These are phyloP conservation scores for Pseudomyrmex dendroicus DNA, from an alignment of 1,140 invertebrate genomes.

Conservation along the genomic window DNA sequence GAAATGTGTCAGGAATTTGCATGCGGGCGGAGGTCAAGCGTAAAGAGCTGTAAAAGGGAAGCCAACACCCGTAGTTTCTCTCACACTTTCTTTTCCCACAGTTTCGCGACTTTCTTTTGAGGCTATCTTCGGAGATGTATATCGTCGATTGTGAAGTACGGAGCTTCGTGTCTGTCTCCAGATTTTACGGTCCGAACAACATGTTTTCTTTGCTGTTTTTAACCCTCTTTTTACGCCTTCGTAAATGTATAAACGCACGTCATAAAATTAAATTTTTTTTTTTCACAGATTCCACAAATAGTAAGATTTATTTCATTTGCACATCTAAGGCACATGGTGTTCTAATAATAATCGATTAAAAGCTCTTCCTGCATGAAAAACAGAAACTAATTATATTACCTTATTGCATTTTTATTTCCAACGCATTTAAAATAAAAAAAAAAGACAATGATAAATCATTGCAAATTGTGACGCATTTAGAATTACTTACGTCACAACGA, in stretches of 20 bases:
- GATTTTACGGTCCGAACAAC: constrained; percentile 35
- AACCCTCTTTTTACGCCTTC: background rate
- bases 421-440: background rate
- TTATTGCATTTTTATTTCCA: background rate
- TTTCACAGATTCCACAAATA: constrained; percentile 28
- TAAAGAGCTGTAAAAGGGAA: constrained; percentile 23
- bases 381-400: background rate
- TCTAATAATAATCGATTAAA: background rate
- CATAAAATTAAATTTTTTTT: constrained; percentile 20
- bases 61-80: constrained; percentile 10
- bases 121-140: constrained; percentile 14
- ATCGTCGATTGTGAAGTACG: constrained; percentile 15
- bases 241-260: background rate
- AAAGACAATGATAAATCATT: too few relatives aligned
- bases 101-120: constrained; percentile 22
- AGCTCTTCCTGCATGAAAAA: background rate
- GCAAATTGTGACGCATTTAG: background rate
- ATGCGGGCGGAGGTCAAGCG: background rate
- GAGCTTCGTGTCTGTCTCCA: constrained; percentile 2
- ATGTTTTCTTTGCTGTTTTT: constrained; percentile 11
- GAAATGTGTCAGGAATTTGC: too few relatives aligned
- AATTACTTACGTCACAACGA: background rate
- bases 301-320: too few relatives aligned
- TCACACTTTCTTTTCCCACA: background rate
- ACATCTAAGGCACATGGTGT: too few relatives aligned